Evolutionary conservation across 2,113 vertebrate species (phyloP), one percentile per base, ranked within the genome.

Genomic region (Petromus typicus): DNA sequence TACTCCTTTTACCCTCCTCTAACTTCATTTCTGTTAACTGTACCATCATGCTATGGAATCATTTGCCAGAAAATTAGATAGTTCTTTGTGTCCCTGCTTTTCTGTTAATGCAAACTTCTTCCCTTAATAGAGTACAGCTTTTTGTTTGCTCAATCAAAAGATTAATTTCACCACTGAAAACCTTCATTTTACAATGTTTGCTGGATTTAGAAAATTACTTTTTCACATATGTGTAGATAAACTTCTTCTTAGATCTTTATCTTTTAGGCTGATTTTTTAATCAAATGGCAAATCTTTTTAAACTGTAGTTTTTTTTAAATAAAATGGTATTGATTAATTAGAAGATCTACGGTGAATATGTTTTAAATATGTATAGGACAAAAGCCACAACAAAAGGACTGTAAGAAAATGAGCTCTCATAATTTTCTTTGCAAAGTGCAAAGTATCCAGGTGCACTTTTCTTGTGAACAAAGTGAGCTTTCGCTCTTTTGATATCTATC

Each of bases 401-500:
- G 91, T 88, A 88, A 95, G 93, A 96, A 93, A 98, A 92, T 69
- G 82, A 96, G 79, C 97, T 97, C 97, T 96, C 93, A 90, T 85
- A 22, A 89, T 73, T 97, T 96, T 95, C 95, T 95, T 96, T 97
- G 73, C 85, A 90, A 96, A 94, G 37, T 89, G 92, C 27, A 64
- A 73, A 98, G 95, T 94, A 97, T 89, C 97, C 98, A 98, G 98
- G 98, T 99, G 98, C 97, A 97, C 92, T 91, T 96, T 98, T 88
- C 96, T 97, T 97, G 96, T 97, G 96, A 97, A 78, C 86, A 84
- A 97, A 97, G 98, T 98, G 89, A 92, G 93, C 96, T 98, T 97
- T 97, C 97, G 96, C 97, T 98, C 98, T 97, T 98, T 98, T 98
- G 97, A 22, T 61, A 92, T 56, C 80, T 84, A 6, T 25, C 23